phyloP scores from a whole-genome alignment of 2,888 invertebrate species.

The Microdon myrmicae region DNA sequence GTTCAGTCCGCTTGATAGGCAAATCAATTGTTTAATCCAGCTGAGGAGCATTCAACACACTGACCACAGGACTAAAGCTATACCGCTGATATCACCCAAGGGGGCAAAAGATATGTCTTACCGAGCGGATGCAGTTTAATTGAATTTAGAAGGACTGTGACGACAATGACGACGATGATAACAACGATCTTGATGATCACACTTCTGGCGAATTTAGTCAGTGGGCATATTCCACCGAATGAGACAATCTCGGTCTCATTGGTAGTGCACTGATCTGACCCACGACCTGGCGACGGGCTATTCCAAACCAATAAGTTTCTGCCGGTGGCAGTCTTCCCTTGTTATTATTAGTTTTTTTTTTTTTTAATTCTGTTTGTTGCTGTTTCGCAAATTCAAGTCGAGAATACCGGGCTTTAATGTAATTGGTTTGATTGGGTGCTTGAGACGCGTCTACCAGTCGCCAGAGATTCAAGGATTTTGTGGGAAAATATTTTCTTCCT shows the following conservation, averaged over 20 bases:
- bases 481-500: no score
- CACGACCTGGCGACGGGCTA: slow-evolving; percentile 42
- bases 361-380: background rate
- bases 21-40: slow-evolving; percentile 26
- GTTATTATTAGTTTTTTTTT: slow-evolving; percentile 15
- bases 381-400: slow-evolving; percentile 6
- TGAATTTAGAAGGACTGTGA: slow-evolving; percentile 42
- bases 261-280: slow-evolving; percentile 44
- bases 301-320: slow-evolving; percentile 44
- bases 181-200: slow-evolving; percentile 41
- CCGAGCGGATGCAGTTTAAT: slow-evolving; percentile 30
- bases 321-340: slow-evolving; percentile 48
- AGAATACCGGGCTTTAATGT: slow-evolving; percentile 29
- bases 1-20: slow-evolving; percentile 26
- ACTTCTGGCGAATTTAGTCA: slow-evolving; percentile 39
- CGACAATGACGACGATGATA: slow-evolving; percentile 13
- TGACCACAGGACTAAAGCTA: slow-evolving; percentile 15
- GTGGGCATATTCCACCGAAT: background rate
- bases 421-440: slow-evolving; percentile 48
- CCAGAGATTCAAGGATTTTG: slow-evolving; percentile 31
- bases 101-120: slow-evolving; percentile 3
- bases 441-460: slow-evolving; percentile 41
- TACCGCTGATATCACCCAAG: background rate
- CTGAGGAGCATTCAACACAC: slow-evolving; percentile 21
- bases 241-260: slow-evolving; percentile 17